These are phyloP conservation scores for Zoanthus sociatus DNA, from an alignment of 92 coral and sea anemone species.

Conservation along the genomic window DNA sequence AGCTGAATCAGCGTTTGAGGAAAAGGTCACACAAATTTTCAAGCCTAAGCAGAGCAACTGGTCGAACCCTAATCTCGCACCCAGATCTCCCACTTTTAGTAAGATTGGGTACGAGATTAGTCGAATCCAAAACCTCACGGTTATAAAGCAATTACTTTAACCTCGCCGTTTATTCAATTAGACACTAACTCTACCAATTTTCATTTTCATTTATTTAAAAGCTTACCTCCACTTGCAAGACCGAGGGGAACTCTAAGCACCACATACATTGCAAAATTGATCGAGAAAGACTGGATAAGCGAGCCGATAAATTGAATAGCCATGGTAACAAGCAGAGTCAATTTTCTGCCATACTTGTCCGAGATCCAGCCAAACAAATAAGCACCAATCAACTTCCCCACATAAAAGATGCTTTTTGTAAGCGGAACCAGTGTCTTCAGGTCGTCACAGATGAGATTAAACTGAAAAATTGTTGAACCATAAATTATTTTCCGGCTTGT, in stretches of 20 bases:
- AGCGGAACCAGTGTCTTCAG: slow-evolving; percentile 89
- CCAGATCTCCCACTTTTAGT: too few species aligned
- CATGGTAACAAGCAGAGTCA: slow-evolving; percentile 87
- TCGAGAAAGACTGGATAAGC: slow-evolving; percentile 88
- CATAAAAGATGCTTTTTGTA: slow-evolving; percentile 96
- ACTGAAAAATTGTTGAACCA: slow-evolving; percentile 52
- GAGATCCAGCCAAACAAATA: slow-evolving; percentile 98
- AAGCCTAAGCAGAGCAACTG: too few species aligned
- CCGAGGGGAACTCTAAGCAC: slow-evolving; percentile 91
- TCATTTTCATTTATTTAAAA: neutral
- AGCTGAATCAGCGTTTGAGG: too few species aligned
- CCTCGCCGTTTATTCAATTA: too few species aligned
- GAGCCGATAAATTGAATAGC: slow-evolving; percentile 89
- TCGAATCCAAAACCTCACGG: too few species aligned
- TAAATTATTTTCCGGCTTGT: too few species aligned
- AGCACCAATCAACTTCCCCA: slow-evolving; percentile 96
- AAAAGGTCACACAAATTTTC: too few species aligned
- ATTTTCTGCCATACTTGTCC: slow-evolving; percentile 92
- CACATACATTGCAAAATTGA: slow-evolving; percentile 90
- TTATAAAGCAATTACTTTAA: too few species aligned
- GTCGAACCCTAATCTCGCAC: too few species aligned
- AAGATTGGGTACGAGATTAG: too few species aligned
- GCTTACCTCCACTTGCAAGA: slow-evolving; percentile 96
- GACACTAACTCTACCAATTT: too few species aligned
- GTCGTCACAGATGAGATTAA: slow-evolving; percentile 90